Conservation (phyloP, 1,140 invertebrate species). For the Zaprionus nigranus region DNA sequence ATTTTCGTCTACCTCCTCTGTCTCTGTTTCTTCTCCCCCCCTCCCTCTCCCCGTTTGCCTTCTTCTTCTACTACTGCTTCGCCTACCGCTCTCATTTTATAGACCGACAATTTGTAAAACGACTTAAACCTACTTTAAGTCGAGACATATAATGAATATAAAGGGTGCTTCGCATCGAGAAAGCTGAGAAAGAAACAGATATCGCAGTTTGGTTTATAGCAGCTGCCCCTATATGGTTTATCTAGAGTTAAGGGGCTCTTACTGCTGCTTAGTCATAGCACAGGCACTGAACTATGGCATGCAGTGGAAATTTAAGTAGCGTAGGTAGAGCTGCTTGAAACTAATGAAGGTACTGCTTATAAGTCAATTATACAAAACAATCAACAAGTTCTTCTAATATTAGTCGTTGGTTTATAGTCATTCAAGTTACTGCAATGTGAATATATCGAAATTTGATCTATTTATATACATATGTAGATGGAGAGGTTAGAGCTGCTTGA, state of each 20-base stretch:
- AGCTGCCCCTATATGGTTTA: slow-evolving; percentile 2
- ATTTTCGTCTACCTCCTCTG: slow-evolving; percentile 10
- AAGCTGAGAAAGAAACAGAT: not conserved
- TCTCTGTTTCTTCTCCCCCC: not conserved
- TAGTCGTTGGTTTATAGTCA: no score
- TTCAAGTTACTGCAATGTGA: no score
- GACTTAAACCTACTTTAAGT: slow-evolving; percentile 10
- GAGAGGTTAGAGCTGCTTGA: not conserved
- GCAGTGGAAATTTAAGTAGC: not conserved
- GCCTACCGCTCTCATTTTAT: slow-evolving; percentile 13
- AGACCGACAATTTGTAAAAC: slow-evolving; percentile 26
- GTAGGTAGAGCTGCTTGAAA: not conserved
- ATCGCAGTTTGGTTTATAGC: no score
- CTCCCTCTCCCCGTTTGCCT: not conserved
- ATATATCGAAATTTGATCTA: no score
- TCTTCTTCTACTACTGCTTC: not conserved
- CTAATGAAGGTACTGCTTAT: not conserved
- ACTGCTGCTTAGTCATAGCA: not conserved
- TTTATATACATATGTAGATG: not conserved
- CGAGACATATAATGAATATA: slow-evolving; percentile 12
- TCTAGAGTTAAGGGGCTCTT: not conserved
- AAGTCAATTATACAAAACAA: no score
- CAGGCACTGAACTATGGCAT: no score
- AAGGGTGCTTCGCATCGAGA: slow-evolving; percentile 16
- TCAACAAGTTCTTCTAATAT: no score